phyloP scores from a whole-genome alignment of 2,113 vertebrate genomes.

The Barbus barbus region DNA sequence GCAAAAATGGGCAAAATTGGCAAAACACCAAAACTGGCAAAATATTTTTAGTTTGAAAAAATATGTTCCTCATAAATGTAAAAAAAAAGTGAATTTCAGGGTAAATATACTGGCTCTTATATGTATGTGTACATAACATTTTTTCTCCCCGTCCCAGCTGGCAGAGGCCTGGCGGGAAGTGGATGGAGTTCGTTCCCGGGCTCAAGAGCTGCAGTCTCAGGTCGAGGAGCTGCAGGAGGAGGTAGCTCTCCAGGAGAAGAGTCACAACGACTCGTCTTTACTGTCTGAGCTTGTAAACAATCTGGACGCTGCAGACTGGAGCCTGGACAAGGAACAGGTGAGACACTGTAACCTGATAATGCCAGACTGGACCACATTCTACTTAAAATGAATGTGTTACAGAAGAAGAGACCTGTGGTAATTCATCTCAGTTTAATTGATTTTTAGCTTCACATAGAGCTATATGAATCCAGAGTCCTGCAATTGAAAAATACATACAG shows the following conservation, averaged over 20 bases:
- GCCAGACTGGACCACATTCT: background rate
- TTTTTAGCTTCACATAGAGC: too few species aligned
- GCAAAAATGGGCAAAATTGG: too few species aligned
- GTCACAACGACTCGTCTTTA: constrained; percentile 65
- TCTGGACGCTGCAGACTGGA: constrained; percentile 60
- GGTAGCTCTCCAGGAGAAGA: constrained; percentile 65
- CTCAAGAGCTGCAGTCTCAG: constrained; percentile 71
- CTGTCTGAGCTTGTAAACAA: constrained; percentile 73
- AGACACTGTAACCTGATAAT: constrained; percentile 1
- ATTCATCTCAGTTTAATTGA: too few species aligned
- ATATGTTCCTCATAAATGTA: too few species aligned
- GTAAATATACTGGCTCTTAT: too few species aligned
- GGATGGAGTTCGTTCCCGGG: constrained; percentile 58
- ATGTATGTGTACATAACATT: too few species aligned
- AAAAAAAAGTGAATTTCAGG: too few species aligned
- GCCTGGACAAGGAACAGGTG: constrained; percentile 69
- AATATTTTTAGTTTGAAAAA: too few species aligned
- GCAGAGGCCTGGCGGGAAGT: constrained; percentile 66
- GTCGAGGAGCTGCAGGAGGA: constrained; percentile 76
- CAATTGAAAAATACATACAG: too few species aligned
- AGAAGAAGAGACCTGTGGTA: background rate
- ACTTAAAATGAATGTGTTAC: background rate
- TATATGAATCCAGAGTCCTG: too few species aligned
- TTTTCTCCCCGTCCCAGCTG: constrained; percentile 59
- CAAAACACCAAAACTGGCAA: too few species aligned